phyloP scores from a whole-genome alignment of 1,140 invertebrate species.

The Portunus trituberculatus region DNA sequence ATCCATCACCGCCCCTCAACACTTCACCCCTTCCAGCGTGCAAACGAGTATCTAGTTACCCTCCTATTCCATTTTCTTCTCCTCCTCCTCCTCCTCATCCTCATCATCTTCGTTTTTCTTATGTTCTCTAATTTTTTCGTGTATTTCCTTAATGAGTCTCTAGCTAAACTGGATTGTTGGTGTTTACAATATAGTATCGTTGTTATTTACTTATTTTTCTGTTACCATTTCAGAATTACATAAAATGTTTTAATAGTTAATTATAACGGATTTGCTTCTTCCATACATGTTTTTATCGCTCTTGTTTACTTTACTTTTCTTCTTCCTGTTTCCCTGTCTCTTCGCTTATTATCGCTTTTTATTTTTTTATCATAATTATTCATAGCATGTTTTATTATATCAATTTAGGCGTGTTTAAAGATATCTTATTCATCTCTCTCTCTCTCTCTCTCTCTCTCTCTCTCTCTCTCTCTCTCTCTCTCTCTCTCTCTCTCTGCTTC shows the following conservation, averaged over 20 bases:
- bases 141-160: no score
- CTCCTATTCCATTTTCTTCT: no score
- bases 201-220: background rate
- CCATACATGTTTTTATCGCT: background rate
- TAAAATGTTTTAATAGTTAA: no score
- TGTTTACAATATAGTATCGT: no score
- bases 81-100: no score
- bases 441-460: conserved; percentile 41
- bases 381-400: no score
- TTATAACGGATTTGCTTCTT: no score
- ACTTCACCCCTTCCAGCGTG: background rate
- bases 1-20: background rate
- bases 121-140: background rate
- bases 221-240: no score
- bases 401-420: no score
- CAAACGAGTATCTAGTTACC: background rate
- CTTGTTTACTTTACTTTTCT: conserved; percentile 13
- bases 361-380: no score
- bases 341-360: background rate
- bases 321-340: conserved; percentile 47
- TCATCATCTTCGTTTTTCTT: background rate
- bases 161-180: no score
- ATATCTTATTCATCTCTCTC: conserved; percentile 47
- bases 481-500: background rate
- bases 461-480: background rate